phyloP scores from a whole-genome alignment of 1,140 invertebrate genomes.

The Bombus sibiricus region DNA sequence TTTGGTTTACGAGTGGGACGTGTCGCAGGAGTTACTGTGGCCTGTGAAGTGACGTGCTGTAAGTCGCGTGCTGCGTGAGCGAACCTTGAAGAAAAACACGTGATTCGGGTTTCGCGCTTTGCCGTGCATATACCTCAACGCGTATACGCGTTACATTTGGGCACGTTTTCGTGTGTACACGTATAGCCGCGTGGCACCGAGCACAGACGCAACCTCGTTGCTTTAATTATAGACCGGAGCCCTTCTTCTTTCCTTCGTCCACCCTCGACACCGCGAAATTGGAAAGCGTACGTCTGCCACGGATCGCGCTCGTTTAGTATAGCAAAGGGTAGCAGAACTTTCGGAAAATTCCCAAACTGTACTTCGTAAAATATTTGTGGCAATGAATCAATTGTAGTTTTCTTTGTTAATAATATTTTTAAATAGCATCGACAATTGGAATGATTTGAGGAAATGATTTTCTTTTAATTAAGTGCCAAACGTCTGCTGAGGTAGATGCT shows the following conservation, averaged over 20 bases:
- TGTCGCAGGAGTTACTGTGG: constrained; percentile 30
- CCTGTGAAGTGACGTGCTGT: constrained; percentile 40
- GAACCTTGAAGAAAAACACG: constrained; percentile 63
- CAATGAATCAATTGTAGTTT: background rate
- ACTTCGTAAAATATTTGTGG: background rate
- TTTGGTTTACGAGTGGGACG: constrained; percentile 38
- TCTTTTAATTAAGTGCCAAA: background rate
- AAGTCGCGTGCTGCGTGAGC: constrained; percentile 51
- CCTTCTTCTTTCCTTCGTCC: constrained; percentile 64
- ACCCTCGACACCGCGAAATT: constrained; percentile 70
- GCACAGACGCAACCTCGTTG: constrained; percentile 30
- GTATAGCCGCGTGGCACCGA: no score
- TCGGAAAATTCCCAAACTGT: no score
- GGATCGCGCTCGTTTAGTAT: constrained; percentile 40
- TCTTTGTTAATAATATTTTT: background rate
- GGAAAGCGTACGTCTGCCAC: constrained; percentile 59
- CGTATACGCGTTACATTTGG: constrained; percentile 14
- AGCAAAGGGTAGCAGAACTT: constrained; percentile 30
- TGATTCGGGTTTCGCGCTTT: constrained; percentile 58
- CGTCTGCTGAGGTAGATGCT: no score
- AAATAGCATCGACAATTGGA: no score
- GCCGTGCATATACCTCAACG: background rate
- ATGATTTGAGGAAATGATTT: no score
- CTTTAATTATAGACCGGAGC: constrained; percentile 74
- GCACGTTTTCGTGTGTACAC: constrained; percentile 13